Conservation (phyloP, 2,113 vertebrate species). For the Chloroceryle aenea region DNA sequence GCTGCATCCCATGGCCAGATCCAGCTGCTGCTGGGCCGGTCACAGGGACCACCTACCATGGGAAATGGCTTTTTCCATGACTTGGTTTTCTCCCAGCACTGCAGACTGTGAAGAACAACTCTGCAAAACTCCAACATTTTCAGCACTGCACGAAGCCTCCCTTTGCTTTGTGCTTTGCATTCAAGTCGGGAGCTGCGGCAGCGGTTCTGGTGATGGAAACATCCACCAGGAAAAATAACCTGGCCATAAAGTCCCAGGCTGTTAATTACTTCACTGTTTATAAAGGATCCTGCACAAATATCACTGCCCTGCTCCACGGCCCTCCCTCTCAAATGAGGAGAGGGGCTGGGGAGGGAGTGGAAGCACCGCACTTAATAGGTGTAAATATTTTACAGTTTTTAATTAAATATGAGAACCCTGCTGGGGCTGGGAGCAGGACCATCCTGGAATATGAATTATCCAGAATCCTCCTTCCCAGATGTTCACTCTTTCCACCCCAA, state of each 20-base stretch:
- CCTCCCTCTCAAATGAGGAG: background rate
- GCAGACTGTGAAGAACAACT: background rate
- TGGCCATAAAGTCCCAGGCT: fast-evolving
- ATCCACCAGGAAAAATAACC: background rate
- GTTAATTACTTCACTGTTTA: background rate
- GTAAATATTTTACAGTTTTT: slow-evolving; percentile 33
- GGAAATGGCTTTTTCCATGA: background rate
- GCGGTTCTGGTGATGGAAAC: background rate
- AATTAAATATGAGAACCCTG: slow-evolving; percentile 44
- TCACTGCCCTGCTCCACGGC: background rate
- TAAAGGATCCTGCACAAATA: background rate
- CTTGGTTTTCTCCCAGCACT: fast-evolving
- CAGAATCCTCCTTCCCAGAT: background rate
- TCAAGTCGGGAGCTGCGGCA: background rate
- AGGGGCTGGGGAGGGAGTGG: background rate
- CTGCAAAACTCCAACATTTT: background rate
- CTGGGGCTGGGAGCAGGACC: background rate
- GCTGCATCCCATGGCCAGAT: background rate
- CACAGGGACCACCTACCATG: background rate
- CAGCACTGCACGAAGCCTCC: background rate
- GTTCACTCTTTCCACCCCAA: background rate
- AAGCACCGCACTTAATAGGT: background rate
- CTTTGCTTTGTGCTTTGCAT: background rate
- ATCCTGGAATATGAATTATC: slow-evolving; percentile 4
- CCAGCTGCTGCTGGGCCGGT: background rate